Conservation (phyloP, 2,888 invertebrate genomes). For the Coelinius sp. region DNA sequence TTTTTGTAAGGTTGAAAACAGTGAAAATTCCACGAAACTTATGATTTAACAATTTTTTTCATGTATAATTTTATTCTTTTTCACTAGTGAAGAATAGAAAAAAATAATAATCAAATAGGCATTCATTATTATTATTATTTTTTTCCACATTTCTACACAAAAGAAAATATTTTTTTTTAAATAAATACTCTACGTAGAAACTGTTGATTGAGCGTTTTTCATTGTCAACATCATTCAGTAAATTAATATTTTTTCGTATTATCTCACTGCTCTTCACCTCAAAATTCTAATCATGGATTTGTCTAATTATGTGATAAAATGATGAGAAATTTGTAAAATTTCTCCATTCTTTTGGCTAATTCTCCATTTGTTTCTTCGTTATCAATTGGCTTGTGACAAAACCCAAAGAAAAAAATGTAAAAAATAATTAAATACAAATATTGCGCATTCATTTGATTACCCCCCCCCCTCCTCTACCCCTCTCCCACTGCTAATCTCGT, state of each 20-base stretch:
- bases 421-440: constrained; percentile 62
- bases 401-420: constrained; percentile 23
- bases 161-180: background rate
- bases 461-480: background rate
- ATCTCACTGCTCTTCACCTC: constrained; percentile 18
- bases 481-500: background rate
- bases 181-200: constrained; percentile 16
- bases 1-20: constrained; percentile 15
- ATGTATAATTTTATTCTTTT: background rate
- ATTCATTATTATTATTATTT: too few relatives aligned
- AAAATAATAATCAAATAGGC: background rate
- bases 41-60: background rate
- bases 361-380: background rate
- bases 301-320: constrained; percentile 10
- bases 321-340: background rate
- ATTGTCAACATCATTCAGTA: constrained; percentile 5
- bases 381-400: background rate
- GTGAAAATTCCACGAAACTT: constrained; percentile 17
- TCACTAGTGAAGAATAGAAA: background rate
- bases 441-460: constrained; percentile 55
- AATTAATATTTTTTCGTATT: constrained; percentile 6
- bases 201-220: constrained; percentile 12
- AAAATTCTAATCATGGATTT: background rate
- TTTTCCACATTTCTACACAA: background rate
- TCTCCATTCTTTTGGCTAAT: background rate